Evolutionary conservation across 2,888 invertebrate species (phyloP).

Genomic region (Dolichopus griseipennis): DNA sequence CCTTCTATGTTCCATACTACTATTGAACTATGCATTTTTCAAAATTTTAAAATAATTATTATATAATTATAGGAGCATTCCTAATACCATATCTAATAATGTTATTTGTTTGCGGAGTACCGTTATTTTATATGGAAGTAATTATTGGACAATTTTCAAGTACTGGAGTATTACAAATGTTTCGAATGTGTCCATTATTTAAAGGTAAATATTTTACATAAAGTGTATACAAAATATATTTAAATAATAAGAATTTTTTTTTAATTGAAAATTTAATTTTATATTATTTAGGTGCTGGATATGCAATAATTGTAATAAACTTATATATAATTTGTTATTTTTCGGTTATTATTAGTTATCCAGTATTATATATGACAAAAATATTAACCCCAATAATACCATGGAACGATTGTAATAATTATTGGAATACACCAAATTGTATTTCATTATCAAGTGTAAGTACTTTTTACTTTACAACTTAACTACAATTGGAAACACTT

Average conservation of each 20-base stretch:
- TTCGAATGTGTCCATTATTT: slow-evolving; percentile 71
- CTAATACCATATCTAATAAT: slow-evolving; percentile 78
- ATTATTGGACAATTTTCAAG: slow-evolving; percentile 77
- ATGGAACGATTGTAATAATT: slow-evolving; percentile 68
- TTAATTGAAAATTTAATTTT: too few relatives aligned
- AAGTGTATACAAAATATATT: slow-evolving; percentile 4
- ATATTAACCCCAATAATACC: slow-evolving; percentile 59
- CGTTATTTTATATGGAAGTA: slow-evolving; percentile 80
- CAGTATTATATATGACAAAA: slow-evolving; percentile 57
- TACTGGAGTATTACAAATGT: slow-evolving; percentile 71
- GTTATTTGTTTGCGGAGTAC: slow-evolving; percentile 72
- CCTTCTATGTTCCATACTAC: too few relatives aligned
- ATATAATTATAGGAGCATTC: slow-evolving; percentile 52
- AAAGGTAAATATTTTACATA: slow-evolving; percentile 54
- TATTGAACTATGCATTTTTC: too few relatives aligned
- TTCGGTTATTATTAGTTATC: slow-evolving; percentile 77
- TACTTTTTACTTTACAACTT: too few relatives aligned
- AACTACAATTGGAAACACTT: too few relatives aligned
- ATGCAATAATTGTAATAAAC: slow-evolving; percentile 71
- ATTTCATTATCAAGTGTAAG: slow-evolving; percentile 26
- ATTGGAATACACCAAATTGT: slow-evolving; percentile 76
- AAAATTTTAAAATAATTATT: background rate
- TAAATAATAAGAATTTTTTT: background rate
- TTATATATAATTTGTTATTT: slow-evolving; percentile 75
- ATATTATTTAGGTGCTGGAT: slow-evolving; percentile 66